A percentile compares a stretch with the other conserved stretches of the same genome.
These are phyloP conservation scores for Crenuchus spilurus DNA, from an alignment of 2,797 vertebrate species.

Conservation along the genomic window DNA sequence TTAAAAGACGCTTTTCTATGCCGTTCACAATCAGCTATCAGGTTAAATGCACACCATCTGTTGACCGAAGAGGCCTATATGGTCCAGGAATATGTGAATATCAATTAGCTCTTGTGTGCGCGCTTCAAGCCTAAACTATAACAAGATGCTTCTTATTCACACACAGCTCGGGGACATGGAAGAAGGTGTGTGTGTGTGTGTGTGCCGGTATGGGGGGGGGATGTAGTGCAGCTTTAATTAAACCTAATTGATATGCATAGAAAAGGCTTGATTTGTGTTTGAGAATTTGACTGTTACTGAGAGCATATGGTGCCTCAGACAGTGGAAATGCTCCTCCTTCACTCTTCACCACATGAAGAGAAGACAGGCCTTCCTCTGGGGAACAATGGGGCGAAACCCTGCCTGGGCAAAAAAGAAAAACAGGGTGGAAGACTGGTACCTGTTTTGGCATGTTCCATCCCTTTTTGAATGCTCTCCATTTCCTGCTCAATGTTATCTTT, in stretches of 20 bases:
- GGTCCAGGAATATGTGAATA: conserved; percentile 70
- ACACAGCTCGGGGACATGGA: conserved; percentile 60
- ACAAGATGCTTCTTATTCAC: conserved; percentile 65
- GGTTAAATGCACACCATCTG: conserved; percentile 75
- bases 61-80: conserved; percentile 63
- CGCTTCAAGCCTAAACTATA: conserved; percentile 67
- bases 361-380: conserved; percentile 62
- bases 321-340: conserved; percentile 53
- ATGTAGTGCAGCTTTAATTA: conserved; percentile 70
- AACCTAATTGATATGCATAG: conserved; percentile 75
- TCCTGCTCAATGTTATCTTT: too few relatives aligned
- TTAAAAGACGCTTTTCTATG: conserved; percentile 44
- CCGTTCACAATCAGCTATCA: conserved; percentile 57
- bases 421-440: conserved; percentile 6
- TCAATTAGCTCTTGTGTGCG: conserved; percentile 69
- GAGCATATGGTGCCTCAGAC: conserved; percentile 80
- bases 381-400: conserved; percentile 33
- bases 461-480: not conserved
- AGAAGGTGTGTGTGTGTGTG: conserved; percentile 43
- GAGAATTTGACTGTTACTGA: conserved; percentile 74
- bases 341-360: conserved; percentile 7
- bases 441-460: conserved; percentile 33
- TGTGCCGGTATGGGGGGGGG: conserved; percentile 40
- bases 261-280: conserved; percentile 70
- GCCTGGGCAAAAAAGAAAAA: conserved; percentile 14